Evolutionary conservation across 2,888 invertebrate genomes (phyloP), one percentile per base, ranked within the genome.

Genomic region (Hemicrepidius hirtus): DNA sequence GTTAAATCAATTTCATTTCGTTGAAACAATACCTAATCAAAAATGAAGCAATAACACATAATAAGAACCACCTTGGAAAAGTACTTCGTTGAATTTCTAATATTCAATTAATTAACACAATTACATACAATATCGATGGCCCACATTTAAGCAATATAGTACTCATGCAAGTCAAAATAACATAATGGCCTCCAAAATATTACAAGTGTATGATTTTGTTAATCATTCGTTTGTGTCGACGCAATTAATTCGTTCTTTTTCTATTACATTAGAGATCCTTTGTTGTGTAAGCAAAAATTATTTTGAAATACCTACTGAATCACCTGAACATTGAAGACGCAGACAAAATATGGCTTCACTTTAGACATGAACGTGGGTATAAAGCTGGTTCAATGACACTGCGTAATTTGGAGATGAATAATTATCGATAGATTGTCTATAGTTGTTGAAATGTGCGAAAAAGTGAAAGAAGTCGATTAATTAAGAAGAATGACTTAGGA

Each of bases 271-370:
- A 18, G 3, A 3, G 46, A 32, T 5, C 7, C 32, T 9, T 32
- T n/a, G 13, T 40, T 40, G 18, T 18, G 18, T 46, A 46, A 46
- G 46, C 16, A 10, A 46, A 46, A 46, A 46, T 7, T 18, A 24
- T 20, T 13, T 28, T n/a, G 20, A 21, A 40, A 13, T 32, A 12
- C n/a, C n/a, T n/a, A n/a, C 53, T 53, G 53, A 53, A 53, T 53
- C 53, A 53, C 28, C 53, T 53, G 53, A 28, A 20, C 53, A 28
- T 3, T 5, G 53, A 53, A 49, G 18, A 10, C 28, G 5, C 53
- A 53, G 53, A 53, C 53, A 28, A 53, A 21, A 21, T 53, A 53
- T 10, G 53, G 53, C 28, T 53, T 53, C 53, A 28, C 53, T 24
- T n/a, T 40, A n/a, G n/a, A 53, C 18, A 28, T 21, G 49, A 40